Percentiles rank a stretch among this genome's conserved stretches.
Evolutionary conservation across 2,888 invertebrate genomes (phyloP).

Genomic region (Drosophila anomelani): DNA sequence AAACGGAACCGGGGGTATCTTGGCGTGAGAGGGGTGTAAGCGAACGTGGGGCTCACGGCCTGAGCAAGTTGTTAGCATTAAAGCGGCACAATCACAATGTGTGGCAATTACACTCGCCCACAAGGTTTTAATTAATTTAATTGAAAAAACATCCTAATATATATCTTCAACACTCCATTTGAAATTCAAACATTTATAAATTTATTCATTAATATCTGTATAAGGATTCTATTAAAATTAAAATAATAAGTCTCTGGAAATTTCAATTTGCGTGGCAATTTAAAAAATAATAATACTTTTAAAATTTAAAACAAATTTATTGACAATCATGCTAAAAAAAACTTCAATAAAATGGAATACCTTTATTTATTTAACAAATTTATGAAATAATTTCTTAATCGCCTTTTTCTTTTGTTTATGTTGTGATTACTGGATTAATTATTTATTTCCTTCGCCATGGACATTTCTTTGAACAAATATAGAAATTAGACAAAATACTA

Average conservation of each 20-base stretch:
- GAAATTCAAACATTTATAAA: neutral
- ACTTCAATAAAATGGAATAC: neutral
- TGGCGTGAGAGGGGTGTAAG: neutral
- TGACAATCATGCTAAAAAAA: neutral
- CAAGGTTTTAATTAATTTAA: conserved; percentile 22
- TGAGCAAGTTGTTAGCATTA: conserved; percentile 78
- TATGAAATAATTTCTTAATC: neutral
- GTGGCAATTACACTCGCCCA: conserved; percentile 69
- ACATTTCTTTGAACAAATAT: too few species aligned
- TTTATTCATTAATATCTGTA: neutral
- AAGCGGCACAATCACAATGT: conserved; percentile 62
- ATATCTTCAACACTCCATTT: neutral
- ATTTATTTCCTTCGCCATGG: too few species aligned
- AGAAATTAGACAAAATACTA: neutral
- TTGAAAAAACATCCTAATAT: neutral
- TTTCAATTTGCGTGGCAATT: neutral
- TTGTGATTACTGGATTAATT: neutral
- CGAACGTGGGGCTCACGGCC: conserved; percentile 33
- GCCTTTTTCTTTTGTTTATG: neutral
- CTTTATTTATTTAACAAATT: neutral
- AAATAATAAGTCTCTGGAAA: neutral
- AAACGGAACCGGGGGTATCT: neutral
- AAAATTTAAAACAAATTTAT: neutral
- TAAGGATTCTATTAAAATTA: neutral
- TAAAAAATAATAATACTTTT: neutral